Evolutionary conservation across 1,140 invertebrate species (phyloP), one percentile per base, ranked within the genome.

Genomic region (Pseudomyrmex flavicornis): DNA sequence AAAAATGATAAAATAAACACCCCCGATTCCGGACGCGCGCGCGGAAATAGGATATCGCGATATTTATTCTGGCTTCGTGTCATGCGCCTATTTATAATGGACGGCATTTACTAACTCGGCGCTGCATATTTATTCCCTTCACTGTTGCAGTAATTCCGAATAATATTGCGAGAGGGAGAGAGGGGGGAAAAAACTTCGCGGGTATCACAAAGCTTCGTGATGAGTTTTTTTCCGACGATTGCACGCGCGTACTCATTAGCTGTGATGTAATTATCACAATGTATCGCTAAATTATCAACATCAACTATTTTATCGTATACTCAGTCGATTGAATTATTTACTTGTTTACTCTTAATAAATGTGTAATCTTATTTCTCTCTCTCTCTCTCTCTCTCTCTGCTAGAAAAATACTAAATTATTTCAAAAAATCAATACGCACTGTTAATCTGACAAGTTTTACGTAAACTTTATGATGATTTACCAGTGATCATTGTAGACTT

Each of bases 1-100:
- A 89, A 89, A 89, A 89, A 84, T 88, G 85, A 89, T 89, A 89
- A 88, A 89, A 88, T 88, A 89, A 89, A 89, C 87, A 89, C 17
- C 35, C 35, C 35, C 70, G 80, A 58, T 46, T 13, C 87, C 58
- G 58, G 68, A 54, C 68, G 62, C 70, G 80, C 50, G 61, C 84
- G 52, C 75, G 87, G 84, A 82, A 75, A 82, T 79, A 83, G 87
- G 72, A 88, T 88, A 89, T 88, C 82, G 63, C 75, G 80, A 88
- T 88, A 89, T 88, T 88, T 86, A 88, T 88, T 89, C 87, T 85
- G 88, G 86, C 88, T 88, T 88, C 83, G 79, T 85, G 82, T 87
- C 85, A 65, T 87, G 62, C 58, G 66, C 85, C 86, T 88, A 88
- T 88, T 88, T 88, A 88, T 88, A 88, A 88, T 88, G 86, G 85